phyloP scores from a whole-genome alignment of 2,888 invertebrate genomes.

The Latrodectus elegans region DNA sequence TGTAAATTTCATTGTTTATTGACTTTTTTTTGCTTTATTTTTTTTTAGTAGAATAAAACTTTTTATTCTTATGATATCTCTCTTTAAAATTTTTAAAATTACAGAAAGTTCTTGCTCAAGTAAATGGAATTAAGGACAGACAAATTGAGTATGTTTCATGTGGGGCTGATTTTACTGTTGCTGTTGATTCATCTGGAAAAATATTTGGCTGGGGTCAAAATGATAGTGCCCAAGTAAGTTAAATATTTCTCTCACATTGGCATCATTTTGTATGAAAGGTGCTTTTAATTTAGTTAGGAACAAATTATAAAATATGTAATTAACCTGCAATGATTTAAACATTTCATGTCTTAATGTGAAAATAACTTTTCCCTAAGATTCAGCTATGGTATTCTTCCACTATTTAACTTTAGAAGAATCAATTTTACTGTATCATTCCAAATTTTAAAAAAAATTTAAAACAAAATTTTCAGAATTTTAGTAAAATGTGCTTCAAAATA shows the following conservation, averaged over 20 bases:
- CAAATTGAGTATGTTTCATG: conserved; percentile 79
- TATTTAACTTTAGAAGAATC: no score
- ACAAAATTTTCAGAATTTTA: no score
- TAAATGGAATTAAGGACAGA: conserved; percentile 71
- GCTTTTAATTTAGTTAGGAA: background rate
- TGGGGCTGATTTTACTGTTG: conserved; percentile 86
- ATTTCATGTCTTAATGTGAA: no score
- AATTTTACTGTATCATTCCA: no score
- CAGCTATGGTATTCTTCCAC: no score
- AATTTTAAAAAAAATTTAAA: no score
- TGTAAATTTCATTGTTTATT: background rate
- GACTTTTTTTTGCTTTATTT: background rate
- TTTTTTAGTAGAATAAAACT: background rate
- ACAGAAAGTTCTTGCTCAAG: conserved; percentile 71
- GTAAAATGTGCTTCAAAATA: no score
- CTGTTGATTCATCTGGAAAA: conserved; percentile 80
- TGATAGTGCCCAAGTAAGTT: conserved; percentile 65
- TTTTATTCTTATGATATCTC: background rate
- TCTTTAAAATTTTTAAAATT: conserved; percentile 38
- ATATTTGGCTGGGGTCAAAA: conserved; percentile 86
- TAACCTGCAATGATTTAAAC: no score
- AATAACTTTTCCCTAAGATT: no score
- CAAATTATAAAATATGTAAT: no score
- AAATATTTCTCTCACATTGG: background rate
- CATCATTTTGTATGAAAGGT: background rate